Percentiles rank a stretch among this genome's conserved stretches.
These are phyloP conservation scores for Corvus moneduloides DNA, from an alignment of 2,113 vertebrate species.

Conservation along the genomic window DNA sequence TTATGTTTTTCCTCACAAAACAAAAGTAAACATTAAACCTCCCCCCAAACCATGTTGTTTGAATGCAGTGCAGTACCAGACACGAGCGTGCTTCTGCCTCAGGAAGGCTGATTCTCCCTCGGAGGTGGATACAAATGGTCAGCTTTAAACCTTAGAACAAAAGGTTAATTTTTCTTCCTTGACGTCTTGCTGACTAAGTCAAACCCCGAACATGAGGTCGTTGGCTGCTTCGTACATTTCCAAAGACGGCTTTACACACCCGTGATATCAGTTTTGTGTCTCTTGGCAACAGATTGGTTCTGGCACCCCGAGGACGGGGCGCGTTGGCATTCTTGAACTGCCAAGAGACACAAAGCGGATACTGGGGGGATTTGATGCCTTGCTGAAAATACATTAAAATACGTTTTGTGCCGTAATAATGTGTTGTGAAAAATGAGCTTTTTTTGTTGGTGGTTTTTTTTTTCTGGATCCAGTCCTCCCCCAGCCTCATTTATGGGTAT, in stretches of 20 bases:
- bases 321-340: constrained; percentile 29
- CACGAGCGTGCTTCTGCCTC: fast-evolving
- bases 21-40: background rate
- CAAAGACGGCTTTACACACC: constrained; percentile 14
- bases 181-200: constrained; percentile 63
- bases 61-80: background rate
- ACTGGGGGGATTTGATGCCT: background rate
- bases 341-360: constrained; percentile 26
- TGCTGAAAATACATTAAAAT: background rate
- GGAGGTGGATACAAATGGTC: background rate
- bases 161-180: constrained; percentile 66
- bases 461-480: background rate
- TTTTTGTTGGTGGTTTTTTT: background rate
- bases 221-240: background rate
- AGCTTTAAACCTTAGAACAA: background rate
- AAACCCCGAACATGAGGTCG: constrained; percentile 32
- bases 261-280: constrained; percentile 50
- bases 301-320: constrained; percentile 42
- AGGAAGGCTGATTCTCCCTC: background rate
- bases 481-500: background rate
- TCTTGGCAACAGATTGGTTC: constrained; percentile 66
- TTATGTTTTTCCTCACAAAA: background rate
- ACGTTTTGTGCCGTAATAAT: background rate
- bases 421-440: background rate
- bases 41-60: fast-evolving